These are phyloP conservation scores for Dromas ardeola DNA, from an alignment of 2,113 vertebrate species.

Conservation along the genomic window DNA sequence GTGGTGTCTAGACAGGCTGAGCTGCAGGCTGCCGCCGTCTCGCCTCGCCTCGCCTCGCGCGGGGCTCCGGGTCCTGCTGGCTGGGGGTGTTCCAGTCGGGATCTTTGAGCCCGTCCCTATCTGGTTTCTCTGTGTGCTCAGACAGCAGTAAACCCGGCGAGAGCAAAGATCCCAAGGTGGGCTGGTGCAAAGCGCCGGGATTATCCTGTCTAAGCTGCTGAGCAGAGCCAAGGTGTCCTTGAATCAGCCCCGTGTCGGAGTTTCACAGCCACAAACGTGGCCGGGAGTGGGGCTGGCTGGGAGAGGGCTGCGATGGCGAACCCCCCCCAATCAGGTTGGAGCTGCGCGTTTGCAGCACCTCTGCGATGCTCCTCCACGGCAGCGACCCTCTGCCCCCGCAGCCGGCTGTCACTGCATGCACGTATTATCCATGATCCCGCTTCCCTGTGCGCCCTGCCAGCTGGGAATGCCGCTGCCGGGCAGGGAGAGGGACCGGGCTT, in stretches of 20 bases:
- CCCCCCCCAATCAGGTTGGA: not conserved
- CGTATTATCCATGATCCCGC: accelerated
- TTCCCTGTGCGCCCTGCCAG: accelerated
- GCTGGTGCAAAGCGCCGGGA: not conserved
- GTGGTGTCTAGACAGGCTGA: constrained; percentile 16
- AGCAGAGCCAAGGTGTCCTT: not conserved
- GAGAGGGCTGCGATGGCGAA: not conserved
- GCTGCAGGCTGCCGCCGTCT: not conserved
- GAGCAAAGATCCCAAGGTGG: constrained; percentile 46
- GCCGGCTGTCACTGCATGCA: accelerated
- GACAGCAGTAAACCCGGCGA: not conserved
- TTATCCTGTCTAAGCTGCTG: not conserved
- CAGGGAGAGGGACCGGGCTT: not conserved
- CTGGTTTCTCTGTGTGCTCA: not conserved
- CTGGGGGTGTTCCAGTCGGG: not conserved
- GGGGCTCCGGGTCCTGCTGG: not conserved
- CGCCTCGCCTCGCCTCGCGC: not conserved
- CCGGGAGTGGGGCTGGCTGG: not conserved
- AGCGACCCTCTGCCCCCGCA: accelerated
- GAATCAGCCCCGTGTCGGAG: not conserved
- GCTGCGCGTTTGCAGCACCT: not conserved
- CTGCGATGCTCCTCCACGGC: accelerated
- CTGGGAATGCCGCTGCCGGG: not conserved
- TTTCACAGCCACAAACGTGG: accelerated
- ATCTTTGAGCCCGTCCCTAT: not conserved